Evolutionary conservation across 1,140 invertebrate genomes (phyloP).

Genomic region (Drosophila insularis): DNA sequence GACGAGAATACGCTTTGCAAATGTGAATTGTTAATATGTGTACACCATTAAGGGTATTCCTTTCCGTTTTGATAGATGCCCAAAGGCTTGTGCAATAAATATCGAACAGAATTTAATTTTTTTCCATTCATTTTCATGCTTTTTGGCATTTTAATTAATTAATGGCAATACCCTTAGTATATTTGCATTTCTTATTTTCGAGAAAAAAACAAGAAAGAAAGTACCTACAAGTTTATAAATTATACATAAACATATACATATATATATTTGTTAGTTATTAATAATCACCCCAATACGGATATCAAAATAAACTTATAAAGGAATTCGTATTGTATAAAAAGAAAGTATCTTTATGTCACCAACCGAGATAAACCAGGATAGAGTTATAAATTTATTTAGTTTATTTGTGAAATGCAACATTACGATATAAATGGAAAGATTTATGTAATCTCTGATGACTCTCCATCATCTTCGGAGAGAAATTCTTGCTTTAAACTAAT

Average conservation of each 20-base stretch:
- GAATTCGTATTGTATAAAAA: not conserved
- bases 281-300: constrained; percentile 45
- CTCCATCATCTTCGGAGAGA: constrained; percentile 5
- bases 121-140: not conserved
- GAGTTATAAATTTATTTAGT: not conserved
- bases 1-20: constrained; percentile 38
- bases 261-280: constrained; percentile 37
- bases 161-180: constrained; percentile 16
- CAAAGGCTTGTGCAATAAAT: constrained; percentile 6
- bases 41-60: constrained; percentile 19
- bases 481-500: constrained; percentile 18
- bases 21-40: constrained; percentile 11
- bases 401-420: not conserved
- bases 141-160: constrained; percentile 30
- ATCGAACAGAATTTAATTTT: not conserved
- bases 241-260: constrained; percentile 9
- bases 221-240: constrained; percentile 56
- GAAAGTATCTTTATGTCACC: too few species aligned
- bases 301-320: constrained; percentile 72
- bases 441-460: not conserved
- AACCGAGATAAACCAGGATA: too few species aligned
- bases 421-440: not conserved
- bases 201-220: constrained; percentile 23
- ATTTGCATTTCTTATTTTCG: constrained; percentile 14
- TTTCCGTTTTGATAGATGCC: not conserved